Evolutionary conservation across 2,113 vertebrate species (phyloP).

Genomic region (Sula dactylatra): DNA sequence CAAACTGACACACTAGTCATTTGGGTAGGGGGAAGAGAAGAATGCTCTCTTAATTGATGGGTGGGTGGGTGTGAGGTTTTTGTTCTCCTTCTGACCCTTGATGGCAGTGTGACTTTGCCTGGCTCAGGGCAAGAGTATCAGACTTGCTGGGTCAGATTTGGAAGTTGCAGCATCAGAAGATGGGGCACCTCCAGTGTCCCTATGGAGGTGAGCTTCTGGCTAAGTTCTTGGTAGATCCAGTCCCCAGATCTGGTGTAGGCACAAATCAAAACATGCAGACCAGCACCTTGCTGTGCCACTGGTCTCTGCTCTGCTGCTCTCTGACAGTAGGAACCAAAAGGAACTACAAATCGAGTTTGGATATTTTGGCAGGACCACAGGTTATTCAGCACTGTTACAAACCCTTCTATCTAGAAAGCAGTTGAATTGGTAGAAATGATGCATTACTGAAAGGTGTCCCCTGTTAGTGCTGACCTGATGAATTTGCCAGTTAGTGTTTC

Average conservation of each 20-base stretch:
- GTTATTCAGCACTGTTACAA: not conserved
- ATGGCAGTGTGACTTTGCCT: not conserved
- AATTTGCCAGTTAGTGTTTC: not conserved
- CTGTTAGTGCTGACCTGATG: not conserved
- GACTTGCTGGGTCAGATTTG: not conserved
- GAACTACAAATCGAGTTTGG: not conserved
- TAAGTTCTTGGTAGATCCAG: not conserved
- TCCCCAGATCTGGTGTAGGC: not conserved
- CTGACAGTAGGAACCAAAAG: not conserved
- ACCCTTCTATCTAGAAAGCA: not conserved
- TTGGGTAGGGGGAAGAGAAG: not conserved
- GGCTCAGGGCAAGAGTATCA: not conserved
- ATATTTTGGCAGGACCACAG: not conserved
- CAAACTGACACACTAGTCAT: not conserved
- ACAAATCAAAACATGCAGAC: not conserved
- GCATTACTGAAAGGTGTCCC: not conserved
- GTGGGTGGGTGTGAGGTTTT: rapidly evolving
- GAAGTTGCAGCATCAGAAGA: not conserved
- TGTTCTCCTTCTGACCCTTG: not conserved
- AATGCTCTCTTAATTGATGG: rapidly evolving
- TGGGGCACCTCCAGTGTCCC: too few species aligned
- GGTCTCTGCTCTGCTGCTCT: not conserved
- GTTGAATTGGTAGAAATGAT: not conserved
- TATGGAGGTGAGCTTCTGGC: not conserved
- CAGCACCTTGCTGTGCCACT: not conserved